Evolutionary conservation across 1,140 invertebrate genomes (phyloP).

Genomic region (Hycleus cichorii): DNA sequence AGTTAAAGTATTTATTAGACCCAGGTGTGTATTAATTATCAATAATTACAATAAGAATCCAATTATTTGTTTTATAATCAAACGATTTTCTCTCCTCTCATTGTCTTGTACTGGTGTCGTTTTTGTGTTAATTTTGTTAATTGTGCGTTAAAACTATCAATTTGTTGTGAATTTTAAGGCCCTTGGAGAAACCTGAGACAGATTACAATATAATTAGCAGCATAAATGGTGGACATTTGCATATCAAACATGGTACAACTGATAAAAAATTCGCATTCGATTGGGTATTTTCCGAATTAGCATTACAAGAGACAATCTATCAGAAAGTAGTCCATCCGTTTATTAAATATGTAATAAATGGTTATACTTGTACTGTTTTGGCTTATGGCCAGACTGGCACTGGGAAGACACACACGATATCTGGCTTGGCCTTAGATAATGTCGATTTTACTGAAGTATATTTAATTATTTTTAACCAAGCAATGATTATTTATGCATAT

Average conservation of each 20-base stretch:
- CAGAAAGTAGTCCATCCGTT: slow-evolving; percentile 87
- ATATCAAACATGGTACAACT: neutral
- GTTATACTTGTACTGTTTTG: slow-evolving; percentile 94
- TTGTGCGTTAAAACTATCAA: too few relatives aligned
- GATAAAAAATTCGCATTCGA: slow-evolving; percentile 60
- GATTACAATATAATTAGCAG: too few relatives aligned
- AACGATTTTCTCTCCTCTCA: too few relatives aligned
- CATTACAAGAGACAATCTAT: slow-evolving; percentile 88
- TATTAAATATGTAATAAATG: slow-evolving; percentile 86
- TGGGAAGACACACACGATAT: slow-evolving; percentile 95
- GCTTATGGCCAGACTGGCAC: slow-evolving; percentile 95
- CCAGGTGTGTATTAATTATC: too few relatives aligned
- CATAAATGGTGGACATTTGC: neutral
- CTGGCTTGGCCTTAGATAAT: slow-evolving; percentile 56
- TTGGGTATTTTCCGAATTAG: slow-evolving; percentile 77
- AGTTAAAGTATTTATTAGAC: too few relatives aligned
- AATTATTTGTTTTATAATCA: too few relatives aligned
- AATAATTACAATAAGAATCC: too few relatives aligned
- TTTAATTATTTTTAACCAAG: neutral
- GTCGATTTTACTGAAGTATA: slow-evolving; percentile 60
- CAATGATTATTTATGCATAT: neutral
- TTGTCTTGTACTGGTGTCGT: too few relatives aligned
- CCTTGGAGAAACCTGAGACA: too few relatives aligned
- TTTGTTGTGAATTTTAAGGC: too few relatives aligned
- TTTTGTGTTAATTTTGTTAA: too few relatives aligned